Conservation (phyloP, 2,113 vertebrate genomes). For the Rhodinocichla rosea region DNA sequence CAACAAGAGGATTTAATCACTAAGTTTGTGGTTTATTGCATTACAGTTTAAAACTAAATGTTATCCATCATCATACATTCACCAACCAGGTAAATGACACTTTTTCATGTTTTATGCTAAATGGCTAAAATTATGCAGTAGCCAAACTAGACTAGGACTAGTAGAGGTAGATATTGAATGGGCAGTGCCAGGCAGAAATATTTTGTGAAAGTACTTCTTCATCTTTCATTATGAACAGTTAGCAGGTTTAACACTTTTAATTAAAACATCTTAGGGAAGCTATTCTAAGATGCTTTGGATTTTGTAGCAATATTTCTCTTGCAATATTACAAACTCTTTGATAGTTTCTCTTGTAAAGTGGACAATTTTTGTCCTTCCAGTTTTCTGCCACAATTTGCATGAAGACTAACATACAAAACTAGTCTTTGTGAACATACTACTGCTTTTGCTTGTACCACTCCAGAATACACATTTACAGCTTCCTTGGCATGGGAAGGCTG, state of each 20-base stretch:
- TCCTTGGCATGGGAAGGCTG: neutral
- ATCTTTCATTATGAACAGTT: neutral
- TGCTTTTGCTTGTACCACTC: neutral
- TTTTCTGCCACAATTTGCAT: neutral
- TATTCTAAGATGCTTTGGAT: conserved; percentile 28
- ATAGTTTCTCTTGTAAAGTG: neutral
- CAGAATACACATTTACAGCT: neutral
- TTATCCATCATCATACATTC: conserved; percentile 13
- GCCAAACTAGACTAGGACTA: conserved; percentile 33
- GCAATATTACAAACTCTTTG: neutral
- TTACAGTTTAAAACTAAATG: conserved; percentile 45
- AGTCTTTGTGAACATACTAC: neutral
- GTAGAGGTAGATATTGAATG: conserved; percentile 58
- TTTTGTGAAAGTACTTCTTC: neutral
- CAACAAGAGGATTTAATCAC: conserved; percentile 5
- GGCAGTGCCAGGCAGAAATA: conserved; percentile 58
- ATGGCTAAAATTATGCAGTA: conserved; percentile 28
- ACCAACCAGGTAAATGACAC: neutral
- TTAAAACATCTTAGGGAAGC: conserved; percentile 12
- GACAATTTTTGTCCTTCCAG: neutral
- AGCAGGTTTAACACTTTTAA: neutral
- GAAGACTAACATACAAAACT: neutral
- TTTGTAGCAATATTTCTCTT: neutral
- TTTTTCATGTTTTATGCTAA: neutral
- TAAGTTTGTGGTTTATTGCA: conserved; percentile 50